Conservation (phyloP, 2,797 vertebrate species). For the Gambusia yucatana region DNA sequence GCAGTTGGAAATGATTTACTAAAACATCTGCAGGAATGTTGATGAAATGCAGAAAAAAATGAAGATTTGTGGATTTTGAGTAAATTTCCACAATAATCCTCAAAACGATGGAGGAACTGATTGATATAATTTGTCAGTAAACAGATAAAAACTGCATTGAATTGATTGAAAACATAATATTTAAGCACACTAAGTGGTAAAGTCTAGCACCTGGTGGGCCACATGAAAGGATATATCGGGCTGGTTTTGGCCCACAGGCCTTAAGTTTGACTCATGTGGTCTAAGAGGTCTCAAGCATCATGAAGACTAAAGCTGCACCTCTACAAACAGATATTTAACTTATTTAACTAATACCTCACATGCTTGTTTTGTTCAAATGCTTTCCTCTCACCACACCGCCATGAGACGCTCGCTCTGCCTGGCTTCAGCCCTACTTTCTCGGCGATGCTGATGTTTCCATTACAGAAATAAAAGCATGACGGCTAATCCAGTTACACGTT, state of each 20-base stretch:
- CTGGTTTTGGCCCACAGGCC: too few relatives aligned
- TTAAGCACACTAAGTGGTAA: too few relatives aligned
- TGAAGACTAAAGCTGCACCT: neutral
- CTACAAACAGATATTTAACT: neutral
- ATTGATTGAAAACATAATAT: too few relatives aligned
- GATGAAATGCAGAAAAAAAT: neutral
- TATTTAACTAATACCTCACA: neutral
- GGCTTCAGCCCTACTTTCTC: constrained; percentile 69
- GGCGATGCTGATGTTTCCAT: constrained; percentile 73
- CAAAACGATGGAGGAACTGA: too few relatives aligned
- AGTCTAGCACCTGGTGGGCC: too few relatives aligned
- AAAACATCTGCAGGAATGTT: neutral
- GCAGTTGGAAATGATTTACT: neutral
- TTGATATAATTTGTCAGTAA: too few relatives aligned
- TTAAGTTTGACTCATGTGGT: too few relatives aligned
- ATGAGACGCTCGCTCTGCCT: constrained; percentile 25
- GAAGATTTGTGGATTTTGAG: too few relatives aligned
- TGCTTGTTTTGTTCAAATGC: neutral
- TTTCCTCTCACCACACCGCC: constrained; percentile 13
- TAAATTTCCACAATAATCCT: too few relatives aligned
- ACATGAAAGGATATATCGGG: too few relatives aligned
- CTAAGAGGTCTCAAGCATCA: neutral
- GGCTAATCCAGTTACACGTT: constrained; percentile 76
- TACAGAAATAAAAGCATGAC: constrained; percentile 80
- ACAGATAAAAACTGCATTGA: too few relatives aligned